Base-by-base conservation (phyloP, 2,797 vertebrate species). In the Xerus rutilus region DNA sequence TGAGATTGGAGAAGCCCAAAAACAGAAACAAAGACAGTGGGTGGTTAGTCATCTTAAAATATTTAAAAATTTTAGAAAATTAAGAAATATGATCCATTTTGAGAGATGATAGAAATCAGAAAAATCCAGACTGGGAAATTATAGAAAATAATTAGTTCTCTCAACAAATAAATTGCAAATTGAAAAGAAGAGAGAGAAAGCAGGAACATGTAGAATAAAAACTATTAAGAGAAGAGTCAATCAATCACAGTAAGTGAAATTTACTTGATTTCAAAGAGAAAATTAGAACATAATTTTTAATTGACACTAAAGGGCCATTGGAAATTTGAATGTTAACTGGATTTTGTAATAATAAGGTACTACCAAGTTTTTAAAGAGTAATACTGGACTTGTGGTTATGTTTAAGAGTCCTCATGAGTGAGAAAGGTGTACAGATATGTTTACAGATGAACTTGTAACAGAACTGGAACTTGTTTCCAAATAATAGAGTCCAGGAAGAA, bases 21-120 rank as follows among this genome's bases (percentile, higher is more conserved):
- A 76, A 69, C 8, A 70, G 57, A 47, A 77, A 87, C 30, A 83
- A 95, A 95, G 74, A 64, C 72, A 84, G 25, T 25, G 73, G 89
- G 20, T n/a, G 28, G 11, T 95, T 90, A 70, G 4, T 73, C 59
- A 73, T 47, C 91, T 93, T 39, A 62, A 94, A 90, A 81, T 78
- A 67, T 79, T 74, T 57, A 21, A 21, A 57, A 57, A 21, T 57
- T 93, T 93, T 74, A 64, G 86, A 89, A 92, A 96, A 91, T 89
- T 81, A 43, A 28, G 76, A 92, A 94, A 93, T 93, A 49, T 45
- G 85, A 76, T 23, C 35, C 76, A 13, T 90, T 93, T 97, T 94
- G 92, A 96, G 94, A 96, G 79, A 81, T 93, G 64, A 93, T 59
- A 94, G 84, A 25, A 72, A 81, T 93, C 84, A 93, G 65, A 83